phyloP scores from a whole-genome alignment of 2,797 vertebrate genomes.

The Loriculus beryllinus region DNA sequence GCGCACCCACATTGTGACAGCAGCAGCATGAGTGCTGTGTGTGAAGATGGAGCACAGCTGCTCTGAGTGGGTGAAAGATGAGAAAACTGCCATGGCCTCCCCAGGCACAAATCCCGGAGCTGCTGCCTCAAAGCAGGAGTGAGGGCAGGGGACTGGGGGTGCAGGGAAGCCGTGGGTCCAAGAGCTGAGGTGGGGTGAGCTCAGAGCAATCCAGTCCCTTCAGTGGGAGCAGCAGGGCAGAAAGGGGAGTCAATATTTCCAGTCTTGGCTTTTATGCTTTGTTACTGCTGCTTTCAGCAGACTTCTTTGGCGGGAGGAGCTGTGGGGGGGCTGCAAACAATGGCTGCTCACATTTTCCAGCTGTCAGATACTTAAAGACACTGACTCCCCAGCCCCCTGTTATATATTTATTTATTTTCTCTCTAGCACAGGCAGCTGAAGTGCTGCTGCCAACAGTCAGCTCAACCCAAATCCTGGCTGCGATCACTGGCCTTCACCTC shows the following conservation, averaged over 20 bases:
- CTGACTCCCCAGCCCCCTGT: background rate
- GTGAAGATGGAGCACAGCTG: background rate
- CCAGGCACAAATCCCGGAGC: background rate
- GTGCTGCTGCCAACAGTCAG: background rate
- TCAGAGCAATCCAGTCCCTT: background rate
- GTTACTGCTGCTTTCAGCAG: background rate
- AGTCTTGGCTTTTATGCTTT: background rate
- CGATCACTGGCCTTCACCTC: background rate
- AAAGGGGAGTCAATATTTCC: background rate
- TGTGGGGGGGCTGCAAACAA: background rate
- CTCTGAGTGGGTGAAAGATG: background rate
- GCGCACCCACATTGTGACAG: background rate
- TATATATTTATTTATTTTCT: background rate
- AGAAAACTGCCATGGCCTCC: background rate
- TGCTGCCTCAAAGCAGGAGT: background rate
- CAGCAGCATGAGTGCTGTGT: background rate
- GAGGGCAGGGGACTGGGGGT: fast-evolving
- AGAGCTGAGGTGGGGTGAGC: fast-evolving
- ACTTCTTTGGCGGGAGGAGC: background rate
- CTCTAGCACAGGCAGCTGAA: background rate
- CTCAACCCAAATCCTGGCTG: background rate
- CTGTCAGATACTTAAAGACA: conserved; percentile 27
- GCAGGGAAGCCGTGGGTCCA: background rate
- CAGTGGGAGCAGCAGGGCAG: background rate
- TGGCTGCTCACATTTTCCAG: conserved; percentile 52